Evolutionary conservation across 2,888 invertebrate genomes (phyloP).

Genomic region (Malthinus seriepunctatus): DNA sequence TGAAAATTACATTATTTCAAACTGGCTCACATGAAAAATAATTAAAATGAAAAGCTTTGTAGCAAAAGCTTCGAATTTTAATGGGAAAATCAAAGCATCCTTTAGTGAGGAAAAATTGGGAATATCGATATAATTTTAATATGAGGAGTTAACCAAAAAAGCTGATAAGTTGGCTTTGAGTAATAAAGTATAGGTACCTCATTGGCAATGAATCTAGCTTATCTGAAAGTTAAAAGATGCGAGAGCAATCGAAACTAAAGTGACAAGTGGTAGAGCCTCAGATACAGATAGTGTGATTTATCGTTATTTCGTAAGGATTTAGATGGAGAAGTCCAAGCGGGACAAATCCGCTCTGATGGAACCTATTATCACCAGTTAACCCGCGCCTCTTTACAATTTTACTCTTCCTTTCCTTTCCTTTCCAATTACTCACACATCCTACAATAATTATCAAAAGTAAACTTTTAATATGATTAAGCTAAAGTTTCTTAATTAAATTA

Average conservation of each 20-base stretch:
- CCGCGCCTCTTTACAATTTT: slow-evolving; percentile 28
- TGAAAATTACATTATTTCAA: too few relatives aligned
- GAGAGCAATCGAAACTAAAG: slow-evolving; percentile 47
- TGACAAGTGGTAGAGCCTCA: slow-evolving; percentile 47
- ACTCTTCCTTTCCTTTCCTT: not conserved
- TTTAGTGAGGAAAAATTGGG: too few relatives aligned
- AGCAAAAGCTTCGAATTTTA: too few relatives aligned
- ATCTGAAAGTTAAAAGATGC: slow-evolving; percentile 49
- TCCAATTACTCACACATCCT: slow-evolving; percentile 25
- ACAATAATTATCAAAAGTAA: slow-evolving; percentile 30
- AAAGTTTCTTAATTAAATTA: not conserved
- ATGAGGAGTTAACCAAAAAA: too few relatives aligned
- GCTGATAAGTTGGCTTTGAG: slow-evolving; percentile 1
- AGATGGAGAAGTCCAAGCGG: slow-evolving; percentile 44
- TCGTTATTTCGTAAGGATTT: slow-evolving; percentile 52
- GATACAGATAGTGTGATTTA: slow-evolving; percentile 51
- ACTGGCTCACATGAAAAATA: too few relatives aligned
- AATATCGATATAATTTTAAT: too few relatives aligned
- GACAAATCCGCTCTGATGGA: slow-evolving; percentile 51
- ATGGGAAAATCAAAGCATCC: too few relatives aligned
- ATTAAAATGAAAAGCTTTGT: too few relatives aligned
- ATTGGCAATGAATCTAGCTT: slow-evolving; percentile 48
- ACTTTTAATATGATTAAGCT: not conserved
- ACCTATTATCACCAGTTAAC: slow-evolving; percentile 47
- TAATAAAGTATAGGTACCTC: slow-evolving; percentile 12